Conservation (phyloP, 2,113 vertebrate species). For the Pangasianodon hypophthalmus region DNA sequence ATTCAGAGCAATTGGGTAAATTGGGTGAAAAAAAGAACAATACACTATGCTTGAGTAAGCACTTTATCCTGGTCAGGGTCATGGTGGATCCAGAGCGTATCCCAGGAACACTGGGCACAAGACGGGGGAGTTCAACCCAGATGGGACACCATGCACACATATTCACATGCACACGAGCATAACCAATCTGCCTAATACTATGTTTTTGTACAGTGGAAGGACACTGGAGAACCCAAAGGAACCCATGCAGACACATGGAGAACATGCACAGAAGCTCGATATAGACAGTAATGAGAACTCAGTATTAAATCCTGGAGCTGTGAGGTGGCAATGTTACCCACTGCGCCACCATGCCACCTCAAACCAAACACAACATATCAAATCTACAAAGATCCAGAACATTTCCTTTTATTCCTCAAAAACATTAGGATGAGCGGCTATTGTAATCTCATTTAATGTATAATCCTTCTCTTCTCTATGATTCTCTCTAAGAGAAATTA, state of each 20-base stretch:
- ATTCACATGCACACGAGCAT: not conserved
- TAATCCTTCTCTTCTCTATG: slow-evolving; percentile 27
- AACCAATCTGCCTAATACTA: not conserved
- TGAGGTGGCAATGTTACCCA: not conserved
- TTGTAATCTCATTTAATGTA: slow-evolving; percentile 27
- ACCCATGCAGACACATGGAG: not conserved
- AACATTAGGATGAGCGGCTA: slow-evolving; percentile 31
- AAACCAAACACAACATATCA: not conserved
- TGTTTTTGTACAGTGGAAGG: not conserved
- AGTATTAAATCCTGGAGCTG: not conserved
- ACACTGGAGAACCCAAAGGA: not conserved
- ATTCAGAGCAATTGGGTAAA: too few species aligned
- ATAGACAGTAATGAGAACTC: not conserved
- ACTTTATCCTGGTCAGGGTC: too few species aligned
- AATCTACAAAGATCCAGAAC: not conserved
- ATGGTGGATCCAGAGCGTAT: too few species aligned
- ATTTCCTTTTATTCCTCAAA: slow-evolving; percentile 28
- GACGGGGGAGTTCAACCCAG: not conserved
- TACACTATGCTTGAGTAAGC: too few species aligned
- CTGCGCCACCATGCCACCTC: not conserved
- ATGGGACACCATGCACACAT: not conserved
- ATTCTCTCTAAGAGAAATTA: slow-evolving; percentile 35
- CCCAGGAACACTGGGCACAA: not conserved
- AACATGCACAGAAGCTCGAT: not conserved
- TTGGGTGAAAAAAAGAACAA: too few species aligned